Conservation (phyloP, 2,113 vertebrate species). For the Platichthys stellatus region DNA sequence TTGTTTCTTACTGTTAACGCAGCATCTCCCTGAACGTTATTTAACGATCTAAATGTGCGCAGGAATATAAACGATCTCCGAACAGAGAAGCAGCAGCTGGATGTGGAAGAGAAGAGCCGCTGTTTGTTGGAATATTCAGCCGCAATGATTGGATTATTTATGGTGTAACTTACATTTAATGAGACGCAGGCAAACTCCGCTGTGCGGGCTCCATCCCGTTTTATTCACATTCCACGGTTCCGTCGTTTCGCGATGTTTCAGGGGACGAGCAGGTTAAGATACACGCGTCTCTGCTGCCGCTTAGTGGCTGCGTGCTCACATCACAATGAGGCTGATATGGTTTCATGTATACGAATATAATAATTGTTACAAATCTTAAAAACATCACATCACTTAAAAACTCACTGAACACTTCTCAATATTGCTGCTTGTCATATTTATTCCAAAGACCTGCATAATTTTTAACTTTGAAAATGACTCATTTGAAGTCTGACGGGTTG, state of each 20-base stretch:
- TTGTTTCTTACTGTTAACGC: conserved; percentile 1
- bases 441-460: too few relatives aligned
- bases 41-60: too few relatives aligned
- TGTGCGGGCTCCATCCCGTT: not conserved
- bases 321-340: not conserved
- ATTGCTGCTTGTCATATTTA: too few relatives aligned
- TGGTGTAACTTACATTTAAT: conserved; percentile 52
- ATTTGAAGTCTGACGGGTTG: too few relatives aligned
- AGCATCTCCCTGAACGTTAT: conserved; percentile 6
- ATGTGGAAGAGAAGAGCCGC: conserved; percentile 14
- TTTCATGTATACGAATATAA: too few relatives aligned
- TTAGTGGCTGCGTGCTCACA: conserved; percentile 29
- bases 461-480: too few relatives aligned
- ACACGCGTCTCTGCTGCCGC: conserved; percentile 43
- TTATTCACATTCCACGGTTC: not conserved
- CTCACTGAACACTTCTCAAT: too few relatives aligned
- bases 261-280: not conserved
- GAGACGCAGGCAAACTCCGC: conserved; percentile 35
- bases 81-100: conserved; percentile 1
- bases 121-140: conserved; percentile 46
- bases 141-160: conserved; percentile 59
- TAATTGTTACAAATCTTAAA: too few relatives aligned
- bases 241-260: not conserved
- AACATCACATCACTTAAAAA: too few relatives aligned
- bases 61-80: not conserved